phyloP scores from a whole-genome alignment of 2,797 vertebrate genomes.

The Acridotheres tristis region DNA sequence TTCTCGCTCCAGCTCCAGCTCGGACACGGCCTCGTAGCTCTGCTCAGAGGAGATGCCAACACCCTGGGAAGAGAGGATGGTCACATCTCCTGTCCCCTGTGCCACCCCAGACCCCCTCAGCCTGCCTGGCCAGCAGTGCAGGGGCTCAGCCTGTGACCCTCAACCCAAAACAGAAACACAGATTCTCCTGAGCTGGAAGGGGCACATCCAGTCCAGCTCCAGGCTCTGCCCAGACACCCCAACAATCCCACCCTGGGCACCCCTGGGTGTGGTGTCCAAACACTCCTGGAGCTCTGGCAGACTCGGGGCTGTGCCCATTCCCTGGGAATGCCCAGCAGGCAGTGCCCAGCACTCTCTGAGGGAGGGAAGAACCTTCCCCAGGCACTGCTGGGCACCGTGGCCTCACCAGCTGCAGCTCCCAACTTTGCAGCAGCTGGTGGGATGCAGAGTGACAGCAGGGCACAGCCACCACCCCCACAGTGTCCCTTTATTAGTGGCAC shows the following conservation, averaged over 20 bases:
- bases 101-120: background rate
- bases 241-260: background rate
- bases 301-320: background rate
- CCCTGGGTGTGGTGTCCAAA: background rate
- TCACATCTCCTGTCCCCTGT: background rate
- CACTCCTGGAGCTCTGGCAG: background rate
- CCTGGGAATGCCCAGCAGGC: background rate
- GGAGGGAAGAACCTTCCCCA: background rate
- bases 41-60: slow-evolving; percentile 34
- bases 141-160: background rate
- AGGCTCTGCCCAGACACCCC: background rate
- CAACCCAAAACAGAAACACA: background rate
- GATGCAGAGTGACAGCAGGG: background rate
- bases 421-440: background rate
- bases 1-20: slow-evolving; percentile 52
- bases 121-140: too few species aligned
- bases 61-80: slow-evolving; percentile 33
- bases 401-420: background rate
- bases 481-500: too few species aligned
- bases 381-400: fast-evolving
- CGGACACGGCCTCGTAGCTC: slow-evolving; percentile 56
- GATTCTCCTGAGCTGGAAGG: background rate
- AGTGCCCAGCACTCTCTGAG: background rate
- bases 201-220: background rate
- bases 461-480: background rate